Evolutionary conservation across 1,140 invertebrate species (phyloP), one percentile per base, ranked within the genome.

Genomic region (Archivesica marissinica): DNA sequence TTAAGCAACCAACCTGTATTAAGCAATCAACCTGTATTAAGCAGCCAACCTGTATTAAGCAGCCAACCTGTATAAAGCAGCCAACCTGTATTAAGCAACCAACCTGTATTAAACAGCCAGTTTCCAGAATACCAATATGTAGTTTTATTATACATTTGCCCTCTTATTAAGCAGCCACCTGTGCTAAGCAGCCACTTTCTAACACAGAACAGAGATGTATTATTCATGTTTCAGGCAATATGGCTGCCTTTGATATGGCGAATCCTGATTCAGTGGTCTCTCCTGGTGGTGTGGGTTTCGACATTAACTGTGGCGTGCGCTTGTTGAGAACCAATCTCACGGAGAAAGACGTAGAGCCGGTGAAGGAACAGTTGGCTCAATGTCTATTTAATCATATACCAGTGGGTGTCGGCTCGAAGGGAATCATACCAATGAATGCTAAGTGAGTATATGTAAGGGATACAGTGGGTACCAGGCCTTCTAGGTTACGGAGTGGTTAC

Each of bases 341-440:
- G 93, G 98, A 99, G 94, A 97, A 98, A 94, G 99, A 99, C 95
- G 97, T 99, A 28, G 93, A 95, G 72, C 99, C 99, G 28, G 95
- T 99, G 0, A 99, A 99, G 96, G 99, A 99, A 94, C 97, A 99
- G 95, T 93, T 99, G 77, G 97, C 99, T 0, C 99, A 99, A 95
- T 98, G 97, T 89, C 95, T 99, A 88, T 99, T 99, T 95, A 99
- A 99, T 95, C 99, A 99, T 91, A 99, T 99, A 92, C 99, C 99
- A 35, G 99, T 99, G 11, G 99, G 99, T 61, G 99, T 99, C 23
- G 99, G 95, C 9, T 99, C 98, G 0, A 99, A 99, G 95, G 99
- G 99, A 88, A 99, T 99, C 68, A 99, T 99, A 92, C 99, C 99
- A 15, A 99, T 99, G 98, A 99, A 97, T 94, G 98, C 98, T 0